Evolutionary conservation across 2,113 vertebrate genomes (phyloP), one percentile per base, ranked within the genome.

Genomic region (Microcebus tavaratra): DNA sequence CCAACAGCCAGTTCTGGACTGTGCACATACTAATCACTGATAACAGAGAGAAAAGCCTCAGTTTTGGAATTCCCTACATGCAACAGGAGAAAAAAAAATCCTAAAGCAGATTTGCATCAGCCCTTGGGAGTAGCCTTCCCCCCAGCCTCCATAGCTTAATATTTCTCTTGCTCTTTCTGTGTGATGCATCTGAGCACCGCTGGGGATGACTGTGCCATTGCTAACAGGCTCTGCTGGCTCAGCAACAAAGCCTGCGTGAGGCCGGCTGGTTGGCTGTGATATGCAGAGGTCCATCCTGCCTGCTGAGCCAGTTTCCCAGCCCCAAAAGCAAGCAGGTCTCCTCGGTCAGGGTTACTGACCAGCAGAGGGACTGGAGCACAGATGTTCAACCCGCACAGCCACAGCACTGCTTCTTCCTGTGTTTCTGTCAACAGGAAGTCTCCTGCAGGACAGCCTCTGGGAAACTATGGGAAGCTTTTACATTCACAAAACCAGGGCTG

Each of bases 401-500:
- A n/a, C 34, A 12, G 10, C 11, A 5, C 67, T 48, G 75, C 53
- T 55, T 82, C 86, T 97, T 97, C 97, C 97, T 96, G 93, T 95
- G 93, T 93, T 97, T 90, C 95, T 97, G 95, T 97, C 97, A 95
- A 97, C 96, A 96, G 97, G 97, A 97, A 98, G 97, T 97, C 75
- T 90, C 80, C 93, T 87, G 96, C 75, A 95, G 83, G 95, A 93
- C 91, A 72, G 61, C 89, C 83, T 92, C 82, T 72, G 86, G 91
- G 91, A 94, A 85, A 63, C 59, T 53, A 50, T n/a, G 61, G 82
- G 97, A 94, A 90, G 96, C 27, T 55, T 79, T 75, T 59, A 53
- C 86, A 13, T 83, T 80, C 23, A 76, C 75, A 78, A 94, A 95
- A 81, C 55, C 36, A 3, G 15, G 88, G 55, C 36, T 86, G 29